Evolutionary conservation across 2,113 vertebrate genomes (phyloP), one percentile per base, ranked within the genome.

Genomic region (Podarcis raffonei): DNA sequence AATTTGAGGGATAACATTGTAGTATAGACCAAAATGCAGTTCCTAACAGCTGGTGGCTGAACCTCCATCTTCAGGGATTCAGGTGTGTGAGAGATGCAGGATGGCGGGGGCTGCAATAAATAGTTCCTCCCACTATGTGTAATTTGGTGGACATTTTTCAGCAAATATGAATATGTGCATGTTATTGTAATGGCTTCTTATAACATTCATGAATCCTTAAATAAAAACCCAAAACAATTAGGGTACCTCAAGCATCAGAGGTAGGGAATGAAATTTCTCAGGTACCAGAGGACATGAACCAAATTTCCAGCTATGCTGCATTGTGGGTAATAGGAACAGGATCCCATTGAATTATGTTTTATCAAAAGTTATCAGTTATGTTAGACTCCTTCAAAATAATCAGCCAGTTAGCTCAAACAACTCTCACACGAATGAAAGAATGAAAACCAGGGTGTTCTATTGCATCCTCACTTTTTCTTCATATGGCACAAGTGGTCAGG

Each of bases 341-440:
- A 87, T 72, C 80, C 16, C 23, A 62, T 18, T 18, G 74, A 90
- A 32, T 32, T 78, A 1, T 30, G 4, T 13, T 91, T 87, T 91
- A 69, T 39, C 86, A 42, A 22, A 0, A 0, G 74, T 37, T 71
- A 81, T 62, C 23, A 25, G 5, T 91, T 90, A 89, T 18, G 53
- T 25, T 86, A 80, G 48, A 74, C 37, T 1, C 83, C 86, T 86
- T 90, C 76, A 91, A 88, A 6, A 27, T 37, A 72, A 74, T 22
- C 16, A 65, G 71, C 23, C 13, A 16, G 16, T 66, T 53, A 89
- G 2, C 3, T 85, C 82, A 84, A 13, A 48, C 84, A 59, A 71
- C 65, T 90, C 71, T 62, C 85, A 71, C 62, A 48, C 35, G 81
- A 8, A 86, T 1, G 6, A 65, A 18, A n/a, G 30, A 6, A 1